A percentile compares a stretch with the other conserved stretches of the same genome.
Evolutionary conservation across 2,113 vertebrate species (phyloP).

Genomic region (Hemiprocne comata): DNA sequence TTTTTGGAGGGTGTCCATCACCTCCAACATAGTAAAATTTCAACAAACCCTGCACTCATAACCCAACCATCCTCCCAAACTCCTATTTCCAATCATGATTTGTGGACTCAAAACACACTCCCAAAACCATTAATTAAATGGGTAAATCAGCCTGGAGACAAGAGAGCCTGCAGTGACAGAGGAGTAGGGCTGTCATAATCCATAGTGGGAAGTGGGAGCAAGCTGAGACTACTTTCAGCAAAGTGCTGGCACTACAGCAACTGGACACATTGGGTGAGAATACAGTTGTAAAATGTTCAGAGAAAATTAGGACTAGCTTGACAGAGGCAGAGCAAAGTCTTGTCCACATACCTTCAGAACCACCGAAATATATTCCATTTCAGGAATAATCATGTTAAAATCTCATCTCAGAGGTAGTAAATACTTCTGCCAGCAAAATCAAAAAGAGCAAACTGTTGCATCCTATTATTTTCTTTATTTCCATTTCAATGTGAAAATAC

Average conservation of each 20-base stretch:
- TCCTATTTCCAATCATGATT: neutral
- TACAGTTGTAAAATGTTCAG: neutral
- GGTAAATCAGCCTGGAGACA: neutral
- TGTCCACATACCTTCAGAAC: neutral
- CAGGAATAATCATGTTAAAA: neutral
- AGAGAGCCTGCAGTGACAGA: neutral
- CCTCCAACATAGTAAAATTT: neutral
- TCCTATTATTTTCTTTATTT: neutral
- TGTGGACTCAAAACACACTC: neutral
- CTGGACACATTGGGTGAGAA: neutral
- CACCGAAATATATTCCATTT: neutral
- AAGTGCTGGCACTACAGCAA: neutral
- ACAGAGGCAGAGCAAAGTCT: neutral
- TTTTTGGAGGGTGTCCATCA: neutral
- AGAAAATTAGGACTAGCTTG: neutral
- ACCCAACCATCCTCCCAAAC: neutral
- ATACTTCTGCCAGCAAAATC: neutral
- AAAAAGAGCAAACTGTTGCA: neutral
- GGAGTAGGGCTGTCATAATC: accelerated
- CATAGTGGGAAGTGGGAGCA: accelerated
- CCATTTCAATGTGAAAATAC: neutral
- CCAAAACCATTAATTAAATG: neutral
- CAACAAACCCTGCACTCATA: neutral
- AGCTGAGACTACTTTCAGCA: neutral
- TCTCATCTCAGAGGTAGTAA: neutral